Conservation (phyloP, 2,888 invertebrate species). For the Drosophila histrio region DNA sequence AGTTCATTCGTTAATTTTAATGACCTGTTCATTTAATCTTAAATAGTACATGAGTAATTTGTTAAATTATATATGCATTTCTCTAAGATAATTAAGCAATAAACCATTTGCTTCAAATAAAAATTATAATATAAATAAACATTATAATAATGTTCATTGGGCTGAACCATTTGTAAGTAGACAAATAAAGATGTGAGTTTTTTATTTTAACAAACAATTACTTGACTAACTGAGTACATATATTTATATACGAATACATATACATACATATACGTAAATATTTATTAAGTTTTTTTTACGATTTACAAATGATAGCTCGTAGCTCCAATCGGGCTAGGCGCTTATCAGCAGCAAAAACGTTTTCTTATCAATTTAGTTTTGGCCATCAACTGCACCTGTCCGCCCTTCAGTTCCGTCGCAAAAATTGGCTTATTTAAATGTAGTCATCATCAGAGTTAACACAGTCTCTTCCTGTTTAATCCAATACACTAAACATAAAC, state of each 20-base stretch:
- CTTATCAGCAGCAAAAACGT: slow-evolving; percentile 45
- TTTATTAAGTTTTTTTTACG: slow-evolving; percentile 22
- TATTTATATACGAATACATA: background rate
- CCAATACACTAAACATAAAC: background rate
- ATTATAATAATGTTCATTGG: no score
- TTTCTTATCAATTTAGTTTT: slow-evolving; percentile 34
- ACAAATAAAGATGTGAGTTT: no score
- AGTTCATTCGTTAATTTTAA: no score
- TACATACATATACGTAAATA: background rate
- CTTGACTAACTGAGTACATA: background rate
- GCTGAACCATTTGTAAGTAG: no score
- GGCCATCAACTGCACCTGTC: slow-evolving; percentile 3
- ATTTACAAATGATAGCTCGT: slow-evolving; percentile 44
- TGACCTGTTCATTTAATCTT: no score
- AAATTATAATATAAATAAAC: no score
- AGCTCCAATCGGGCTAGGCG: slow-evolving; percentile 15
- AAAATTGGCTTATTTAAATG: background rate
- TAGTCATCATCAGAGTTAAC: slow-evolving; percentile 5
- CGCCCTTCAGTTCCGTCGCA: background rate
- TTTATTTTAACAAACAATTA: no score
- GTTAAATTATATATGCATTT: no score
- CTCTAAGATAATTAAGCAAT: no score
- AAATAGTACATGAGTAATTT: no score
- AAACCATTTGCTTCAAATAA: no score
- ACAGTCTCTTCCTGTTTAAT: background rate